A percentile compares a stretch with the other conserved stretches of the same genome.
Evolutionary conservation across 2,888 invertebrate genomes (phyloP).

Genomic region (Drosophila greeni): DNA sequence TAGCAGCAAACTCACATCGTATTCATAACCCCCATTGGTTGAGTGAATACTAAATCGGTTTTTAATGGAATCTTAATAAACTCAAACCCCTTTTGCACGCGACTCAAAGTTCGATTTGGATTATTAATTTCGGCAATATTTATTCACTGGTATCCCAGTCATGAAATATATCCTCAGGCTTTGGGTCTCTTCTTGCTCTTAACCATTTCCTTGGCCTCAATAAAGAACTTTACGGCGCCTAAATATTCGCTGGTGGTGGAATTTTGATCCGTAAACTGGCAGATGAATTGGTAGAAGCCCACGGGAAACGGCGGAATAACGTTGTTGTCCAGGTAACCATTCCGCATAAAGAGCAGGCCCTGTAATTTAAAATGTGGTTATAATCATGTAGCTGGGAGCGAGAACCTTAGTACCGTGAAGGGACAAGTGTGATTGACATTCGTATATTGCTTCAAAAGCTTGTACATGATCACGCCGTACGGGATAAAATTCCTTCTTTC

Average conservation of each 20-base stretch:
- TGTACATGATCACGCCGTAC: constrained; percentile 26
- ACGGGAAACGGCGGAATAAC: constrained; percentile 2
- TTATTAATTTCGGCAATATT: neutral
- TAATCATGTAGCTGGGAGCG: neutral
- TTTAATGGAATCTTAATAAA: neutral
- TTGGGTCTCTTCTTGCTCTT: neutral
- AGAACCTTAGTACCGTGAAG: neutral
- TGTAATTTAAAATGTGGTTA: neutral
- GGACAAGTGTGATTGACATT: constrained; percentile 52
- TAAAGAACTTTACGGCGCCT: neutral
- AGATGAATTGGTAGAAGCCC: neutral
- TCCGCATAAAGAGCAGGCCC: neutral
- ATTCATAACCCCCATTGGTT: neutral
- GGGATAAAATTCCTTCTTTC: constrained; percentile 19
- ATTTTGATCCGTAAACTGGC: neutral
- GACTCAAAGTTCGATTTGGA: neutral
- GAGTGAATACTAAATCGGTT: neutral
- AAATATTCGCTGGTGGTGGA: neutral
- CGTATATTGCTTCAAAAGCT: neutral
- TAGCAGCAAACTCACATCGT: neutral
- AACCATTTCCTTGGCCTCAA: neutral
- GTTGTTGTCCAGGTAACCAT: neutral
- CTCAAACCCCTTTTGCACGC: neutral
- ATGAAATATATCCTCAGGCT: neutral
- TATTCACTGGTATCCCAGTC: neutral